These are phyloP conservation scores for Ennomos quercinarius DNA, from an alignment of 2,888 invertebrate species.

Conservation along the genomic window DNA sequence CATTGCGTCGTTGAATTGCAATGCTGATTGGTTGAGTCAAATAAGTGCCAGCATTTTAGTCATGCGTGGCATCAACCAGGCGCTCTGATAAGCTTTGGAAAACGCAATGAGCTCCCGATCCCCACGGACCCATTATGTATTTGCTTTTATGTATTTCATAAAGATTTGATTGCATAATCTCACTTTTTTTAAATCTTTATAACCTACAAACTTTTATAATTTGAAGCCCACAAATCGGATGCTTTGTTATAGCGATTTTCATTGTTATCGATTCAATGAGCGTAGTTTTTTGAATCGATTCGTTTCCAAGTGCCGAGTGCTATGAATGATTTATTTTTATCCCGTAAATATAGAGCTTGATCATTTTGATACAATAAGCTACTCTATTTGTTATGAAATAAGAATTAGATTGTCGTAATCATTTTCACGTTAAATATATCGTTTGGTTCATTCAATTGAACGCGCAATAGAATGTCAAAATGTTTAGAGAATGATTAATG, in stretches of 20 bases:
- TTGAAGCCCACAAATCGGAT: conserved; percentile 48
- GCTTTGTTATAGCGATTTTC: conserved; percentile 77
- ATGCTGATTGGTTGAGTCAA: too few species aligned
- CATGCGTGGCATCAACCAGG: too few species aligned
- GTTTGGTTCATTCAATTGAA: conserved; percentile 41
- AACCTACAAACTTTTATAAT: conserved; percentile 29
- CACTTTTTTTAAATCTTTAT: not conserved
- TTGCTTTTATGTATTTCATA: too few species aligned
- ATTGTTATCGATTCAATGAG: conserved; percentile 81
- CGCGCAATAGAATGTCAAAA: conserved; percentile 57
- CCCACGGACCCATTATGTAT: too few species aligned
- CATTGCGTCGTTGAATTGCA: too few species aligned
- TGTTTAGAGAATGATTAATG: conserved; percentile 61
- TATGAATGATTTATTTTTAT: conserved; percentile 79
- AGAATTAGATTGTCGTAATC: conserved; percentile 10
- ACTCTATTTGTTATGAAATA: conserved; percentile 1
- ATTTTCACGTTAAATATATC: conserved; percentile 25
- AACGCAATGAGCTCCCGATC: too few species aligned
- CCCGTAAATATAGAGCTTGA: conserved; percentile 42
- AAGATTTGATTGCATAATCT: too few species aligned
- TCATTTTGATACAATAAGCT: conserved; percentile 1
- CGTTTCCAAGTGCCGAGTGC: conserved; percentile 74
- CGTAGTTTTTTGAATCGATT: conserved; percentile 76
- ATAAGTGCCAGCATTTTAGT: too few species aligned
- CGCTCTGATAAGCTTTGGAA: too few species aligned